These are phyloP conservation scores for Philotrypesis tridentata DNA, from an alignment of 1,140 invertebrate species.

Conservation along the genomic window DNA sequence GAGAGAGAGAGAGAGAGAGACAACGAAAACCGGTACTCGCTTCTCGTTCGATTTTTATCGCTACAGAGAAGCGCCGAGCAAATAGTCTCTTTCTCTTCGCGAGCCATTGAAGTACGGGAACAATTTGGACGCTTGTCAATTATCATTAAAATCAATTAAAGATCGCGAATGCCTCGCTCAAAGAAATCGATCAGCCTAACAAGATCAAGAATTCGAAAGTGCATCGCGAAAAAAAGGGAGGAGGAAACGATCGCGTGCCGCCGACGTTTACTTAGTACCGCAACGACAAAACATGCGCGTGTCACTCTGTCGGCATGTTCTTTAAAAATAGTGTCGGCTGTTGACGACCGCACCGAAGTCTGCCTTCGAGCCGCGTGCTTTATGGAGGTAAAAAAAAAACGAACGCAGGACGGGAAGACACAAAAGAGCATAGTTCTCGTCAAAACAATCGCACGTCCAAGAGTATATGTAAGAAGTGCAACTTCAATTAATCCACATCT, in stretches of 20 bases:
- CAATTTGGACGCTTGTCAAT: constrained; percentile 49
- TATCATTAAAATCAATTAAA: constrained; percentile 53
- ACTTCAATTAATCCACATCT: constrained; percentile 40
- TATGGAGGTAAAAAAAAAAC: background rate
- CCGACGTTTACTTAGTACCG: constrained; percentile 29
- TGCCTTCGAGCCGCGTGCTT: background rate
- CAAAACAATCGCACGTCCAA: constrained; percentile 25
- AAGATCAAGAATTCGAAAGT: constrained; percentile 41
- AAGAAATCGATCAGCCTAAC: constrained; percentile 50
- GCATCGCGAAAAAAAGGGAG: constrained; percentile 1
- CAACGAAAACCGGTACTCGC: background rate
- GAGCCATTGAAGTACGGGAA: constrained; percentile 11
- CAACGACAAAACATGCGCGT: constrained; percentile 30
- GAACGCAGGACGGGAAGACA: background rate
- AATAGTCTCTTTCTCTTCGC: background rate
- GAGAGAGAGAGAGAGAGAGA: background rate
- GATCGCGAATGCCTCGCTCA: constrained; percentile 18
- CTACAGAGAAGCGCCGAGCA: constrained; percentile 4
- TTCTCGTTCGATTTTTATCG: background rate
- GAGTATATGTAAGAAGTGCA: too few relatives aligned
- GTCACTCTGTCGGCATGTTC: constrained; percentile 14
- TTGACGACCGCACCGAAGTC: background rate
- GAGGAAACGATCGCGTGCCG: constrained; percentile 16
- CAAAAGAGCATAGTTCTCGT: background rate
- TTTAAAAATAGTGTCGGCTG: constrained; percentile 9